Evolutionary conservation across 2,888 invertebrate genomes (phyloP).

Genomic region (Dynastes maya): DNA sequence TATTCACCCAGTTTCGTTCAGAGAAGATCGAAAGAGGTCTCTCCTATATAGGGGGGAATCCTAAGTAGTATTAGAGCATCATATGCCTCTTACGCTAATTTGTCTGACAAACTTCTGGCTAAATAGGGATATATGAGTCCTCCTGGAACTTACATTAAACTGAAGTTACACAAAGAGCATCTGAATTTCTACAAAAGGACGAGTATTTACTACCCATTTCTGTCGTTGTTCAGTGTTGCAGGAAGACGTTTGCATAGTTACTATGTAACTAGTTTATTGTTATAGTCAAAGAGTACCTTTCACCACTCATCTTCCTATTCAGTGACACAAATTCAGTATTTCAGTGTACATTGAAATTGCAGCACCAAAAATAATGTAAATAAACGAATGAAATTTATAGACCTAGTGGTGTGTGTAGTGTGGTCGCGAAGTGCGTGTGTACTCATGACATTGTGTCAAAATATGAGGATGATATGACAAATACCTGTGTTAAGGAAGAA

Average conservation of each 20-base stretch:
- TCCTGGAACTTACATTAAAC: conserved; percentile 5
- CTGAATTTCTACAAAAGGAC: background rate
- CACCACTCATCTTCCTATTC: too few species aligned
- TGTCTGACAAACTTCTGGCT: conserved; percentile 23
- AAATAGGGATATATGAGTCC: conserved; percentile 30
- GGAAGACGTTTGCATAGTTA: background rate
- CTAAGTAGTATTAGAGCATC: background rate
- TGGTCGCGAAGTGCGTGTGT: too few species aligned
- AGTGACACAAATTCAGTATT: too few species aligned
- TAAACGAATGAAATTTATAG: too few species aligned
- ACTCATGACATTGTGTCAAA: too few species aligned
- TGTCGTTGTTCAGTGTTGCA: background rate
- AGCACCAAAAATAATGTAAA: too few species aligned
- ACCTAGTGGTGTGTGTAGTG: too few species aligned
- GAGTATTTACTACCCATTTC: background rate
- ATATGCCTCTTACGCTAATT: conserved; percentile 12
- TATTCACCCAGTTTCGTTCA: background rate
- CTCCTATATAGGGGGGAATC: background rate
- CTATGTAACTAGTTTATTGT: background rate
- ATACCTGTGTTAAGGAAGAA: too few species aligned
- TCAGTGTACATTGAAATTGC: too few species aligned
- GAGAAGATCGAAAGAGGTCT: background rate
- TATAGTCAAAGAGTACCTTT: too few species aligned
- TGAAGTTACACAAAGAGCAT: conserved; percentile 20
- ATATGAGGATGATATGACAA: too few species aligned